Percentiles rank a stretch among this genome's conserved stretches.
These are phyloP conservation scores for Pterophyllum scalare DNA, from an alignment of 2,113 vertebrate genomes.

Conservation along the genomic window DNA sequence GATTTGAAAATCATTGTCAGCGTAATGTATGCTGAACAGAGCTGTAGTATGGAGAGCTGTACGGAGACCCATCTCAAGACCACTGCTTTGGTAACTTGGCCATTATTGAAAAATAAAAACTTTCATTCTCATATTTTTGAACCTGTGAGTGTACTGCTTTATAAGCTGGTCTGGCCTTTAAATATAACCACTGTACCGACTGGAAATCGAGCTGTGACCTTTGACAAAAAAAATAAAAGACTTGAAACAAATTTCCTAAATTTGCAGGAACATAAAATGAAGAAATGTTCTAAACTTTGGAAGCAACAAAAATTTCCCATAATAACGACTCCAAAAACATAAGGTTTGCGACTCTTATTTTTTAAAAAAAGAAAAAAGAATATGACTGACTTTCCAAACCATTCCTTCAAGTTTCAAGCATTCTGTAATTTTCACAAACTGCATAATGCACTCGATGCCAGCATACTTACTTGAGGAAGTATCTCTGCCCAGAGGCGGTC, in stretches of 20 bases:
- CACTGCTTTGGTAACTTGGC: not conserved
- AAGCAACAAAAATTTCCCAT: not conserved
- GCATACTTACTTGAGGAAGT: conserved; percentile 97
- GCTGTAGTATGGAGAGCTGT: not conserved
- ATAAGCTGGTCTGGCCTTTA: not conserved
- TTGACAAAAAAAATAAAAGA: not conserved
- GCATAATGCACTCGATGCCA: not conserved
- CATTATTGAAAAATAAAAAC: not conserved
- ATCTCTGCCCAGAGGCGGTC: conserved; percentile 96
- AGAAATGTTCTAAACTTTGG: not conserved
- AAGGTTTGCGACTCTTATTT: not conserved
- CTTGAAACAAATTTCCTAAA: not conserved
- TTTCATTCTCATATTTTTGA: not conserved
- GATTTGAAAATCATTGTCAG: conserved; percentile 49
- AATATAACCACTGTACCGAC: not conserved
- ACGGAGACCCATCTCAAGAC: not conserved
- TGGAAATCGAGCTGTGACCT: not conserved
- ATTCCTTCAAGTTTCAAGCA: not conserved
- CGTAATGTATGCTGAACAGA: conserved; percentile 29
- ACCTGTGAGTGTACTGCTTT: not conserved
- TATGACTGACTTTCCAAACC: not conserved
- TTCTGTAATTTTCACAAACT: not conserved
- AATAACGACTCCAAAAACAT: not conserved
- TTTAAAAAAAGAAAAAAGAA: not conserved
- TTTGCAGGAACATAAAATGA: not conserved